Conservation (phyloP, 1,140 invertebrate genomes). For the Stegodyphus mimosarum region DNA sequence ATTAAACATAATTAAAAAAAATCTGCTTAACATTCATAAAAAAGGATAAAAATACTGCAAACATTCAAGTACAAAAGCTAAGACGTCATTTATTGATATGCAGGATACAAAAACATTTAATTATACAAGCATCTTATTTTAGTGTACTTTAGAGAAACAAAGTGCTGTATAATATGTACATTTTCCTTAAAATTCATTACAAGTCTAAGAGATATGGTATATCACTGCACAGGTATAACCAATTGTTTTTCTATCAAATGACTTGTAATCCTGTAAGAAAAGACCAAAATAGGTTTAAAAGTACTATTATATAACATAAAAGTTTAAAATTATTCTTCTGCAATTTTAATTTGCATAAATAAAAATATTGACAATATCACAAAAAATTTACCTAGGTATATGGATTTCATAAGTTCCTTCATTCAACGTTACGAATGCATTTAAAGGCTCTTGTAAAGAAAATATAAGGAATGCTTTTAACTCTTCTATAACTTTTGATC, state of each 20-base stretch:
- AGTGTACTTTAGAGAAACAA: too few relatives aligned
- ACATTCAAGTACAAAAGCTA: too few relatives aligned
- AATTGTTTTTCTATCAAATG: slow-evolving; percentile 12
- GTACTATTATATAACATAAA: neutral
- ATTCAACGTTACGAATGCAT: neutral
- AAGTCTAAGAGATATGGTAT: too few relatives aligned
- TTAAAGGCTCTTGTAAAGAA: neutral
- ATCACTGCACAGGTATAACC: neutral
- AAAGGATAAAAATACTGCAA: too few relatives aligned
- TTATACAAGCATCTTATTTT: too few relatives aligned
- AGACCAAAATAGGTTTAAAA: neutral
- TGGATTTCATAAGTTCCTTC: neutral
- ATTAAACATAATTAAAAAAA: too few relatives aligned
- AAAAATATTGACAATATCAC: neutral
- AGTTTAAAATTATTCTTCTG: too few relatives aligned
- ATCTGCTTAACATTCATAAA: too few relatives aligned
- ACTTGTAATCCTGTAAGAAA: slow-evolving; percentile 14
- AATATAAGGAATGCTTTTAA: slow-evolving; percentile 1
- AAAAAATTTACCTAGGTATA: neutral
- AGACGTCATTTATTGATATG: too few relatives aligned
- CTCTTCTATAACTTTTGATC: slow-evolving; percentile 4
- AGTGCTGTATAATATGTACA: too few relatives aligned
- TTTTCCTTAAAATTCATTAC: too few relatives aligned
- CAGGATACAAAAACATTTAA: too few relatives aligned
- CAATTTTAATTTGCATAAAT: neutral